phyloP scores from a whole-genome alignment of 2,797 vertebrate genomes.

The Balearica regulorum region DNA sequence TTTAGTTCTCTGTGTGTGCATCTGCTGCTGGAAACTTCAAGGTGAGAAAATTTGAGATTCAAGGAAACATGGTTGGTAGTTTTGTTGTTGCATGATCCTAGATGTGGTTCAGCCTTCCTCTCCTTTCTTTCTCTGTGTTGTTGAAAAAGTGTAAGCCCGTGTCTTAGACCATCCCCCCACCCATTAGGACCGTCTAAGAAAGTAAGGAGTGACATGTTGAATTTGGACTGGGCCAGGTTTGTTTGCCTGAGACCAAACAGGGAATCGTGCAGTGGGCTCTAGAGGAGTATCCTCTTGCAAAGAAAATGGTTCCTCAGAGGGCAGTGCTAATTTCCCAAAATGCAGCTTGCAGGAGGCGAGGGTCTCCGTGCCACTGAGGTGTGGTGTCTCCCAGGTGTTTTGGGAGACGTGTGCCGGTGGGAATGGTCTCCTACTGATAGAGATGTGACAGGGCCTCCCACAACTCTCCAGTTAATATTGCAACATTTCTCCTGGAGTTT shows the following conservation, averaged over 20 bases:
- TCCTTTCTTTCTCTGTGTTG: background rate
- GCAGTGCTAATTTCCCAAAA: background rate
- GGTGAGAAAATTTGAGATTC: background rate
- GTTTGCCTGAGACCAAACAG: background rate
- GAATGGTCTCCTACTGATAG: background rate
- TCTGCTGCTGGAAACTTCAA: background rate
- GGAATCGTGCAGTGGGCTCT: background rate
- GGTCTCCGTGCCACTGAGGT: accelerated
- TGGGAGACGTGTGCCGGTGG: background rate
- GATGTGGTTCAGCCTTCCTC: background rate
- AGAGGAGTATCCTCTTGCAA: background rate
- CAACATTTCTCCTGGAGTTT: background rate
- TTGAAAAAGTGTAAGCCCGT: background rate
- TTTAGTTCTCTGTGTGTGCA: background rate
- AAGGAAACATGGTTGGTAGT: background rate
- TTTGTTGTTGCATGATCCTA: background rate
- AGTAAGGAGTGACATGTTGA: background rate
- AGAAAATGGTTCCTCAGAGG: background rate
- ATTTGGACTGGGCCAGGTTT: background rate
- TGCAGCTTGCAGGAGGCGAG: accelerated
- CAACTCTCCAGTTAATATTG: background rate
- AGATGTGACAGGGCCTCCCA: background rate
- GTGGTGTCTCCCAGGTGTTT: background rate
- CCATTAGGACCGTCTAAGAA: background rate
- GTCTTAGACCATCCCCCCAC: background rate